Conservation (phyloP, 2,888 invertebrate species). For the Meta bourneti region DNA sequence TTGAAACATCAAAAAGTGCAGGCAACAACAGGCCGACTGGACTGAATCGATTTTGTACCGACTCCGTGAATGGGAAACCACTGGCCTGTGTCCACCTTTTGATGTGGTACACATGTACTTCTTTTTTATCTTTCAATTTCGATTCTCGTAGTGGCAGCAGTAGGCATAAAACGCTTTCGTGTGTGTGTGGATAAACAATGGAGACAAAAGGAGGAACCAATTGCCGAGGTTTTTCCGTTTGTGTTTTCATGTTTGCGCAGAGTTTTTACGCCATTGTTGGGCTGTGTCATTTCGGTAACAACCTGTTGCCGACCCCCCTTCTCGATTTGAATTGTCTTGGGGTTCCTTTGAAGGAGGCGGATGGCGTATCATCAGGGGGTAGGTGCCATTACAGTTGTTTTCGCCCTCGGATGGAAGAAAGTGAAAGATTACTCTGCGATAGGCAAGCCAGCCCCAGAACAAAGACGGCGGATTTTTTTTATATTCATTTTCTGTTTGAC, state of each 20-base stretch:
- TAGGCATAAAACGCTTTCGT: slow-evolving; percentile 15
- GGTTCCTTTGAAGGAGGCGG: slow-evolving; percentile 9
- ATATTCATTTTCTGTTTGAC: not conserved
- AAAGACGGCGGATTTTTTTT: not conserved
- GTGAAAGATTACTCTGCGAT: slow-evolving; percentile 18
- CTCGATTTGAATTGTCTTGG: not conserved
- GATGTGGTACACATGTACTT: slow-evolving; percentile 4
- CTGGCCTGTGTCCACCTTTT: slow-evolving; percentile 53
- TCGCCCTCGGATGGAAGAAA: slow-evolving; percentile 53
- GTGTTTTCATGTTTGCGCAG: slow-evolving; percentile 51
- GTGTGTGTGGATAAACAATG: slow-evolving; percentile 56
- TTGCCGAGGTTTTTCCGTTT: slow-evolving; percentile 24
- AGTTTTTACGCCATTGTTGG: slow-evolving; percentile 57
- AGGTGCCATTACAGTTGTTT: slow-evolving; percentile 62
- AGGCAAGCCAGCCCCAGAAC: not conserved
- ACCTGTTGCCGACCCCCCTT: not conserved
- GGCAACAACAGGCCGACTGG: slow-evolving; percentile 9
- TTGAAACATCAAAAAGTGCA: slow-evolving; percentile 57
- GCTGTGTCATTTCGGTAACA: slow-evolving; percentile 53
- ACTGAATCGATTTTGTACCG: slow-evolving; percentile 61
- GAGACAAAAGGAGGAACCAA: slow-evolving; percentile 48
- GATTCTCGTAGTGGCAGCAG: slow-evolving; percentile 10
- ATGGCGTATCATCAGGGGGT: slow-evolving; percentile 55
- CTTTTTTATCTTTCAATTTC: slow-evolving; percentile 7
- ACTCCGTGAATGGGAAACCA: slow-evolving; percentile 43